Evolutionary conservation across 2,797 vertebrate species (phyloP).

Genomic region (Furcifer pardalis): DNA sequence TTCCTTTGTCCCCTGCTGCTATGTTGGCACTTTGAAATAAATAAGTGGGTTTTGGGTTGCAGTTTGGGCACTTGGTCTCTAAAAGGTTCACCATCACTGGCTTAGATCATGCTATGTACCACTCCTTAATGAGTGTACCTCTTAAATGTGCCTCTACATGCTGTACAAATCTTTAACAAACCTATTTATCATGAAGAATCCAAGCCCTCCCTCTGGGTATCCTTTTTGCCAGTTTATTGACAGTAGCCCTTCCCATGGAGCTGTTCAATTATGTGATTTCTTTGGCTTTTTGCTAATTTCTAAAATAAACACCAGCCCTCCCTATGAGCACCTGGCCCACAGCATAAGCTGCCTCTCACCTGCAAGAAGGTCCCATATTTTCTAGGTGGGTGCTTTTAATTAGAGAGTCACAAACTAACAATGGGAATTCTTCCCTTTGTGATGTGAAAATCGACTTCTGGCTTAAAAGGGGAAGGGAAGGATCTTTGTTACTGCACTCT

Average conservation of each 20-base stretch:
- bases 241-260: not conserved
- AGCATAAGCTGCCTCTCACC: not conserved
- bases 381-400: conserved; percentile 24
- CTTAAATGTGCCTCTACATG: not conserved
- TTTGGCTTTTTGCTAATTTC: conserved; percentile 4
- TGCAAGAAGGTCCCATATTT: conserved; percentile 15
- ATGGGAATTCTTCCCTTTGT: not conserved
- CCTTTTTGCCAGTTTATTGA: not conserved
- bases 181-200: not conserved
- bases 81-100: too few species aligned
- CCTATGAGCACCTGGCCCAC: not conserved
- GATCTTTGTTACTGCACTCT: not conserved
- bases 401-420: conserved; percentile 3
- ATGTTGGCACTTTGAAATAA: too few species aligned
- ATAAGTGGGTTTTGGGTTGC: too few species aligned
- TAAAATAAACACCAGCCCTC: not conserved
- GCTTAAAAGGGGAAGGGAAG: not conserved
- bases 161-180: not conserved
- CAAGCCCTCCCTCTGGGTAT: not conserved
- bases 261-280: not conserved
- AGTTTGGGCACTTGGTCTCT: too few species aligned
- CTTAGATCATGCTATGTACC: not conserved
- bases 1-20: too few species aligned
- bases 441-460: not conserved
- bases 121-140: not conserved